Percentiles rank a stretch among this genome's conserved stretches.
phyloP scores from a whole-genome alignment of 2,888 invertebrate genomes.

The Pogonocherus hispidulus region DNA sequence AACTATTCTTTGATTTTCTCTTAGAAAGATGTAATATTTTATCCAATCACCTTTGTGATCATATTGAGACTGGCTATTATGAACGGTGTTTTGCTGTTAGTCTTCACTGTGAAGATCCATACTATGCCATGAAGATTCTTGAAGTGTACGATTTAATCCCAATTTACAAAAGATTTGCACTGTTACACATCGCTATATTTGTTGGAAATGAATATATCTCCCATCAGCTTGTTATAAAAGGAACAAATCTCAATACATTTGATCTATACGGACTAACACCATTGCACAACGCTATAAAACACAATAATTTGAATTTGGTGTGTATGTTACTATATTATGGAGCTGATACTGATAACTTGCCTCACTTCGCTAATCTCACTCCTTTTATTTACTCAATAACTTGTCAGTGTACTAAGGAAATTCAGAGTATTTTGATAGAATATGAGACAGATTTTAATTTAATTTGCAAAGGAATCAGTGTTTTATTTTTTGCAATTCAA shows the following conservation, averaged over 20 bases:
- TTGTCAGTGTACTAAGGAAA: neutral
- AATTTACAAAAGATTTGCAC: neutral
- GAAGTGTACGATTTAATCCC: neutral
- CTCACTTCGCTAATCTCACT: neutral
- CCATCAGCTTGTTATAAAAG: constrained; percentile 6
- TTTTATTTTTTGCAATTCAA: constrained; percentile 1
- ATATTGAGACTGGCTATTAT: neutral
- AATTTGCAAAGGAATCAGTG: neutral
- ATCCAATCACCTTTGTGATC: neutral
- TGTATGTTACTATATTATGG: constrained; percentile 25
- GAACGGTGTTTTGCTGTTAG: constrained; percentile 7
- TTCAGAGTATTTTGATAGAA: constrained; percentile 11
- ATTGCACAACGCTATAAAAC: constrained; percentile 1
- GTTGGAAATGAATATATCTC: neutral
- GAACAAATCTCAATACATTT: neutral
- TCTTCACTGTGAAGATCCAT: neutral
- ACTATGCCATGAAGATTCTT: neutral
- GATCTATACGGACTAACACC: neutral
- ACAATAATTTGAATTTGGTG: constrained; percentile 4
- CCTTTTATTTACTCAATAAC: constrained; percentile 11
- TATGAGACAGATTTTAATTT: constrained; percentile 16
- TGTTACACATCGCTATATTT: constrained; percentile 1
- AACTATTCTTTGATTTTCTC: neutral
- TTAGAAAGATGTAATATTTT: neutral
- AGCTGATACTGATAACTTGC: neutral